Base-by-base conservation (phyloP, 2,797 vertebrate genomes). In the Phoxinus dragarum region DNA sequence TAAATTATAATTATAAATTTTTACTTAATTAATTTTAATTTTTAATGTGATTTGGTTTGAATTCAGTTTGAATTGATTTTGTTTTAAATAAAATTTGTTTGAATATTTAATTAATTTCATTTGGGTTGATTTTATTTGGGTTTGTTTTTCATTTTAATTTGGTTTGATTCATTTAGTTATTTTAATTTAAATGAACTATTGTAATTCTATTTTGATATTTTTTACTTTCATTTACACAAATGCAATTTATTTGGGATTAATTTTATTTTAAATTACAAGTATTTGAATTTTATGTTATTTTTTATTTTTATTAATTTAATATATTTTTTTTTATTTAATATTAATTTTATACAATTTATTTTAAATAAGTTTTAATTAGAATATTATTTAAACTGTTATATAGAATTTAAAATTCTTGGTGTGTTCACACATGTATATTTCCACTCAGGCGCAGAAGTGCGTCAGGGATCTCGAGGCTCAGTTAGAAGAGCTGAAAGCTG, bases 391-490 rank as follows among this genome's bases (percentile, higher is more conserved):
- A 19, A 68, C 19, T 36, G 3, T 52, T 49, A 69, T 47, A 34
- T 38, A 3, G 16, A 0, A 31, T 81, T 80, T 49, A 1, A 34
- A 67, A n/a, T 31, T n/a, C 19, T 38, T 42, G 14, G 5, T 4
- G 40, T 38, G 44, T 56, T 40, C 36, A 10, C 36, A 2, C 44
- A 6, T 2, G 7, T 5, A 4, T 68, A 36, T 59, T 27, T 1
- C 40, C 40, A 36, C 31, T 10, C 56, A 92, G 91, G 85, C 86
- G 4, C 89, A 87, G 82, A 87, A 87, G 84, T 89, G 87, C 27
- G 83, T 88, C 34, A 5, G 16, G 31, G 75, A 83, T 71, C 90
- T 90, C 44, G 85, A 88, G 88, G 59, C 84, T 44, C 85, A 88
- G 88, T 5, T 85, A 81, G 88, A 84, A 27, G 40, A 84, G 38